Evolutionary conservation across 1,140 invertebrate species (phyloP).

Genomic region (Tetramorium parvispinum): DNA sequence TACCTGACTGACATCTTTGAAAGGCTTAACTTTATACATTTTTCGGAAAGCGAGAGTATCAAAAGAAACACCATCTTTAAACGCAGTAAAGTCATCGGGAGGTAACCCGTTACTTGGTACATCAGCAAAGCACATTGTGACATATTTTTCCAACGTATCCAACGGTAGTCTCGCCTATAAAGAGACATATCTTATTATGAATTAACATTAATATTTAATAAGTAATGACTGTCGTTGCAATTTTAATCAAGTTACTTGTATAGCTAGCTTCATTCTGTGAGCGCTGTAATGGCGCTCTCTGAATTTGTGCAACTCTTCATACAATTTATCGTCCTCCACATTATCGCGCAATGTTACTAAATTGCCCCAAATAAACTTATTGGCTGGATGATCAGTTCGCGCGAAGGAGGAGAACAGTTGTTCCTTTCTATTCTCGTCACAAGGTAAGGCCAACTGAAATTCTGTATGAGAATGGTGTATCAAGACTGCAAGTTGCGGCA

Average conservation of each 20-base stretch:
- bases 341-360: conserved; percentile 91
- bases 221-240: background rate
- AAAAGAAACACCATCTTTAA: conserved; percentile 86
- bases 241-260: conserved; percentile 86
- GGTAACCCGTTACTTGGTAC: conserved; percentile 89
- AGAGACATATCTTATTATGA: background rate
- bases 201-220: background rate
- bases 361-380: conserved; percentile 95
- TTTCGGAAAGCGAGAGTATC: conserved; percentile 89
- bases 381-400: conserved; percentile 89
- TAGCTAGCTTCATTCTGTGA: conserved; percentile 94
- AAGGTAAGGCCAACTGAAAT: conserved; percentile 90
- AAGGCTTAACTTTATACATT: conserved; percentile 92
- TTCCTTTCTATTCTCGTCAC: conserved; percentile 89
- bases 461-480: conserved; percentile 84
- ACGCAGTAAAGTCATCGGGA: conserved; percentile 87
- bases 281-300: conserved; percentile 94
- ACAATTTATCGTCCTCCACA: conserved; percentile 88
- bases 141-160: conserved; percentile 90
- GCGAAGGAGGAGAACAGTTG: conserved; percentile 91
- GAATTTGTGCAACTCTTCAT: conserved; percentile 91
- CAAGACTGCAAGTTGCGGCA: background rate
- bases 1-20: conserved; percentile 90
- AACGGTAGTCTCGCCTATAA: conserved; percentile 91
- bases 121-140: conserved; percentile 88